These are phyloP conservation scores for Macrosteles quadrilineatus DNA, from an alignment of 1,140 invertebrate species.

Conservation along the genomic window DNA sequence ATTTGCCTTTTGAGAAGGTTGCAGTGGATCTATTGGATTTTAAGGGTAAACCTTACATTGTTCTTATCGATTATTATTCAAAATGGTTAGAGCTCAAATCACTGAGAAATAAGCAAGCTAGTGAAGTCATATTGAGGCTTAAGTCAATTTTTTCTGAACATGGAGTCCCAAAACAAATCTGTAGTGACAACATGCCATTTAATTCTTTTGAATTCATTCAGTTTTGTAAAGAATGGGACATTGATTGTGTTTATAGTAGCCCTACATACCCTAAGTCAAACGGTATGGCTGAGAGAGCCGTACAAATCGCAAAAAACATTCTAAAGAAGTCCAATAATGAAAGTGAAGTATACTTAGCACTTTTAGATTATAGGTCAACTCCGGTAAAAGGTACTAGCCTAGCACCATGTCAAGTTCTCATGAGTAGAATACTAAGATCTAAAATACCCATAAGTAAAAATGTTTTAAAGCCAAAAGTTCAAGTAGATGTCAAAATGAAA, in stretches of 20 bases:
- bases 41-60: not conserved
- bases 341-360: constrained; percentile 29
- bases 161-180: no score
- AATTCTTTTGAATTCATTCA: not conserved
- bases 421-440: not conserved
- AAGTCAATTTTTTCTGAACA: not conserved
- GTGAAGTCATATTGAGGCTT: not conserved
- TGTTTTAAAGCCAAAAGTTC: not conserved
- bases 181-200: not conserved
- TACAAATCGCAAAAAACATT: constrained; percentile 46
- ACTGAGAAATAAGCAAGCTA: not conserved
- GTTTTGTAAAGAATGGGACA: no score
- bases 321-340: constrained; percentile 44
- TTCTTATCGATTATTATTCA: not conserved
- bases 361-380: not conserved
- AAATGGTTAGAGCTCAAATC: no score
- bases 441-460: not conserved
- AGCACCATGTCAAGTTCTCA: not conserved
- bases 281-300: no score
- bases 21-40: not conserved
- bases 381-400: not conserved
- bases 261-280: constrained; percentile 48
- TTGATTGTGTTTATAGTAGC: constrained; percentile 42
- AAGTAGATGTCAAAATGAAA: not conserved
- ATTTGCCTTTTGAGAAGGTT: not conserved